Evolutionary conservation across 2,113 vertebrate species (phyloP).

Genomic region (Dunckerocampus dactyliophorus): DNA sequence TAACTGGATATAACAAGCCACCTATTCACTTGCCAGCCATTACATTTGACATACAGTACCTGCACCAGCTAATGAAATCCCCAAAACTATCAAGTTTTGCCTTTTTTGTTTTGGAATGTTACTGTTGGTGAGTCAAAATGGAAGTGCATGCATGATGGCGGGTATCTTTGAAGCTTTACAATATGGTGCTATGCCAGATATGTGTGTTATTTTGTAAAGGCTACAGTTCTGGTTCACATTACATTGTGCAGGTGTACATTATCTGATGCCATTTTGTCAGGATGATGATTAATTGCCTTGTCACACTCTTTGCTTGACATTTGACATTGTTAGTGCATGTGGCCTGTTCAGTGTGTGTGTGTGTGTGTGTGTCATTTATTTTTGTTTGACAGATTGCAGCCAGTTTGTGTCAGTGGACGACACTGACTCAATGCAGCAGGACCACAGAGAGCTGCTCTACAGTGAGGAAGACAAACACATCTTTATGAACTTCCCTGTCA

Average conservation of each 20-base stretch:
- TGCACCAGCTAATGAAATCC: background rate
- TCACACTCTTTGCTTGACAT: background rate
- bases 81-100: background rate
- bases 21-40: background rate
- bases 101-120: no score
- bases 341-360: background rate
- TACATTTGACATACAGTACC: background rate
- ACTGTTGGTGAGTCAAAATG: no score
- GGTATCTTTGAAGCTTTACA: no score
- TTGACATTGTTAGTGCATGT: background rate
- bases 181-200: no score
- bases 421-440: slow-evolving; percentile 10
- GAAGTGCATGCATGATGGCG: no score
- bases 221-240: background rate
- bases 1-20: background rate
- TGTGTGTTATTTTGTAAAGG: background rate
- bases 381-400: slow-evolving; percentile 43
- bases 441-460: background rate
- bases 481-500: slow-evolving; percentile 73
- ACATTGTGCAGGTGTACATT: background rate
- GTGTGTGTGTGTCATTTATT: background rate
- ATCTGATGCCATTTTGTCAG: background rate
- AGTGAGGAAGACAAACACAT: slow-evolving; percentile 31
- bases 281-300: background rate
- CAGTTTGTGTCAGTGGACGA: slow-evolving; percentile 18